These are phyloP conservation scores for Entelurus aequoreus DNA, from an alignment of 2,113 vertebrate species.

Conservation along the genomic window DNA sequence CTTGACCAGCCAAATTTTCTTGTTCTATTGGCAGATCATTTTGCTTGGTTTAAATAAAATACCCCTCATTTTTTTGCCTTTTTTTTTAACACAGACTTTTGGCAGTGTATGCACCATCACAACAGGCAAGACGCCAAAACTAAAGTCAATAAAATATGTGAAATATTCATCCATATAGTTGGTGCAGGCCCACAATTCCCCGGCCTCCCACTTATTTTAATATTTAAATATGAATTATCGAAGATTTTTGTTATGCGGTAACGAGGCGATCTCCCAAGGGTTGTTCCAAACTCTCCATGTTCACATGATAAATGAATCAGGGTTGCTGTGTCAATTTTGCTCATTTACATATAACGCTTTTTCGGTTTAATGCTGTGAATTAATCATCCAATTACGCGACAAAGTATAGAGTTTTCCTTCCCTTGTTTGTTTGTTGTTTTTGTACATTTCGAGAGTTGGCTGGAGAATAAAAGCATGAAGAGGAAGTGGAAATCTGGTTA, in stretches of 20 bases:
- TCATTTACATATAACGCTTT: conserved; percentile 30
- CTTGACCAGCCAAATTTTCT: too few relatives aligned
- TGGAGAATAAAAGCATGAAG: neutral
- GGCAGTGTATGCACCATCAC: too few relatives aligned
- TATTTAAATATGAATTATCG: neutral
- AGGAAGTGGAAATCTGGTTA: conserved; percentile 5
- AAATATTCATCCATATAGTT: neutral
- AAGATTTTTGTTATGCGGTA: neutral
- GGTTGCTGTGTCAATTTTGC: conserved; percentile 21
- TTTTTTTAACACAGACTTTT: too few relatives aligned
- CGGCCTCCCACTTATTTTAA: neutral
- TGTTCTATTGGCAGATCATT: too few relatives aligned
- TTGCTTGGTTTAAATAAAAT: too few relatives aligned
- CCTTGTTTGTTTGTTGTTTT: conserved; percentile 10
- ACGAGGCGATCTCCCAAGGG: neutral
- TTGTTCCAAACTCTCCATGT: neutral
- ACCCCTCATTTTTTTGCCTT: too few relatives aligned
- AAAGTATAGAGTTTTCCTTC: conserved; percentile 2
- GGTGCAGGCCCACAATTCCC: neutral
- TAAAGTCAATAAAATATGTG: neutral
- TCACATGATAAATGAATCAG: conserved; percentile 30
- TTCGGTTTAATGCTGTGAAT: conserved; percentile 25
- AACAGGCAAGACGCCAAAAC: too few relatives aligned
- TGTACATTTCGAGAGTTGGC: neutral
- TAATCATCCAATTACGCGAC: conserved; percentile 21